Conservation (phyloP, 23 tunicate genomes). For the Aplidium turbinatum region DNA sequence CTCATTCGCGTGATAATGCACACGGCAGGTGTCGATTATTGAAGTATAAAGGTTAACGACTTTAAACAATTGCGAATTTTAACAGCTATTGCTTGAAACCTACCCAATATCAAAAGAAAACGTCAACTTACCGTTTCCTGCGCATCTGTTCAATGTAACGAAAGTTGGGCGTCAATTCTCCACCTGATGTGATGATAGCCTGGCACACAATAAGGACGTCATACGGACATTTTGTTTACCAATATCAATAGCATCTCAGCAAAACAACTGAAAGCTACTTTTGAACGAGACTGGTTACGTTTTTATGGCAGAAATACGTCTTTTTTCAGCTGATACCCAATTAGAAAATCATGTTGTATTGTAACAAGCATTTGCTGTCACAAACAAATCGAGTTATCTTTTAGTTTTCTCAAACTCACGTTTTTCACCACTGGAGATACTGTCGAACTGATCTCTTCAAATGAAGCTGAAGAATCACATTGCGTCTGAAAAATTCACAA, state of each 20-base stretch:
- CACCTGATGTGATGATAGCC: constrained; percentile 94
- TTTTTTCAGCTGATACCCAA: no score
- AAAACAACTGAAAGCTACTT: not conserved
- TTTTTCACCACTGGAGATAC: constrained; percentile 83
- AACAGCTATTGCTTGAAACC: not conserved
- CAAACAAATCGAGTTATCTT: no score
- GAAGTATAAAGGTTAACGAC: no score
- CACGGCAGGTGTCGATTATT: no score
- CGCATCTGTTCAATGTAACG: constrained; percentile 77
- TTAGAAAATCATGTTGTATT: no score
- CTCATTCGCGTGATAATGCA: no score
- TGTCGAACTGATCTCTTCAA: constrained; percentile 24
- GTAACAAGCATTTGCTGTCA: no score
- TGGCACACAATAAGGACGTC: constrained; percentile 3
- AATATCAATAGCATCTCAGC: not conserved
- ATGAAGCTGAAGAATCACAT: constrained; percentile 51
- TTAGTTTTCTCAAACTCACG: constrained; percentile 82
- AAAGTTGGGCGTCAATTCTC: constrained; percentile 74
- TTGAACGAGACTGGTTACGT: no score
- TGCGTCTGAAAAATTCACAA: constrained; percentile 33
- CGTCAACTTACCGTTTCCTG: constrained; percentile 44
- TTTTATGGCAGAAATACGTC: no score
- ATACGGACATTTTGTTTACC: not conserved
- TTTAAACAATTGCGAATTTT: no score
- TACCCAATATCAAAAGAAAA: not conserved